These are phyloP conservation scores for Erannis defoliaria DNA, from an alignment of 2,888 invertebrate genomes.

Conservation along the genomic window DNA sequence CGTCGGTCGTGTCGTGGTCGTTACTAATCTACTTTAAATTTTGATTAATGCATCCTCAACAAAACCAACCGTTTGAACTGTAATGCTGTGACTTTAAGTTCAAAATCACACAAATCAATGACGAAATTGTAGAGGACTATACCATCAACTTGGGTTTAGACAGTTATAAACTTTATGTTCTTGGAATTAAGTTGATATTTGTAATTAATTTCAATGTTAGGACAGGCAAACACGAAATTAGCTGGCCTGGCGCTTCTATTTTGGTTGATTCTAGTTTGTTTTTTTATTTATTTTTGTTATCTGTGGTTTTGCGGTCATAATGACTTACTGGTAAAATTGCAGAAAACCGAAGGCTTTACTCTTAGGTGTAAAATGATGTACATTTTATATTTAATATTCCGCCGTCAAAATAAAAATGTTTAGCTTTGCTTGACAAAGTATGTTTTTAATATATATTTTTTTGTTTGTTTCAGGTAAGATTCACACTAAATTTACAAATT, in stretches of 20 bases:
- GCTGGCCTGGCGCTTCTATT: conserved; percentile 18
- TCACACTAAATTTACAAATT: neutral
- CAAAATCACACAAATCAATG: neutral
- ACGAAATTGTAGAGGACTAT: neutral
- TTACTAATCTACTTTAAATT: conserved; percentile 83
- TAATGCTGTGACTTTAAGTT: conserved; percentile 14
- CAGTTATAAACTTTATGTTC: neutral
- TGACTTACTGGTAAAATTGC: no score
- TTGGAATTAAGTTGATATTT: conserved; percentile 10
- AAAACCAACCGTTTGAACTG: conserved; percentile 19
- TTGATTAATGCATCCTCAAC: conserved; percentile 75
- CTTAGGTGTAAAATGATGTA: conserved; percentile 8
- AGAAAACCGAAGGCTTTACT: no score
- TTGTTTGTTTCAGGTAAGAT: conserved; percentile 24
- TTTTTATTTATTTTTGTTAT: no score
- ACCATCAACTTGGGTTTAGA: conserved; percentile 1
- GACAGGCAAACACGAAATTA: conserved; percentile 39
- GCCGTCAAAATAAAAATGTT: neutral
- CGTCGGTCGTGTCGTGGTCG: conserved; percentile 49
- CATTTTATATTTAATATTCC: neutral
- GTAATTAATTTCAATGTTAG: neutral
- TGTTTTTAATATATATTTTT: conserved; percentile 1
- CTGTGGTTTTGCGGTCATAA: conserved; percentile 13
- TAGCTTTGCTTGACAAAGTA: neutral
- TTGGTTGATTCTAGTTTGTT: conserved; percentile 21